Percentiles rank a stretch among this genome's conserved stretches.
phyloP scores from a whole-genome alignment of 2,113 vertebrate genomes.

The Kobus ellipsiprymnus region DNA sequence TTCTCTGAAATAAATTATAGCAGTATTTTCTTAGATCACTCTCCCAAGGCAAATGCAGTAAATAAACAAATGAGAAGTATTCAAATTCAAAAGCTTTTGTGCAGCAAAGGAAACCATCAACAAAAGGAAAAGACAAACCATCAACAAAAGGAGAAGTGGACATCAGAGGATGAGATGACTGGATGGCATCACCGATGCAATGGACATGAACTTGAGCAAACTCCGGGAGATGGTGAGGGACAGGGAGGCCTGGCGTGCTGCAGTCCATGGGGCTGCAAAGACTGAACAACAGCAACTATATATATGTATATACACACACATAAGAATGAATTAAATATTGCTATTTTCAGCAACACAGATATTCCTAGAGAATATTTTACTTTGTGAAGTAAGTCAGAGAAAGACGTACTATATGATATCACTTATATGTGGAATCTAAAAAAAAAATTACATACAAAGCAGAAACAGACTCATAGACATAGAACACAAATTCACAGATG shows the following conservation, averaged over 20 bases:
- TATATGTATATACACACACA: neutral
- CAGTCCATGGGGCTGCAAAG: neutral
- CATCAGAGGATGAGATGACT: neutral
- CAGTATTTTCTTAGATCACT: neutral
- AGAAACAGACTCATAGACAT: neutral
- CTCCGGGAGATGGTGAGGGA: neutral
- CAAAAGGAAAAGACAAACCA: neutral
- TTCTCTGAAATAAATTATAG: neutral
- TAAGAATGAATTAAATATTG: neutral
- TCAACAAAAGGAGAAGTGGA: neutral
- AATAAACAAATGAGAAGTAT: neutral
- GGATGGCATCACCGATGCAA: neutral
- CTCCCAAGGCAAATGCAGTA: neutral
- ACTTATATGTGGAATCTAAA: neutral
- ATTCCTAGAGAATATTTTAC: neutral
- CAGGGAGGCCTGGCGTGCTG: neutral
- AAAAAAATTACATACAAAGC: neutral
- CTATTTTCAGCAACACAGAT: neutral
- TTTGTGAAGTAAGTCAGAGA: neutral
- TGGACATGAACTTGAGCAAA: neutral
- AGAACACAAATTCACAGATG: neutral
- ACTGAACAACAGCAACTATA: neutral
- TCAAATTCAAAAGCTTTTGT: neutral
- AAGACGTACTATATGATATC: neutral
- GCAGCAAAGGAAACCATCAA: neutral